Evolutionary conservation across 2,888 invertebrate genomes (phyloP).

Genomic region (Aspidapion aeneum): DNA sequence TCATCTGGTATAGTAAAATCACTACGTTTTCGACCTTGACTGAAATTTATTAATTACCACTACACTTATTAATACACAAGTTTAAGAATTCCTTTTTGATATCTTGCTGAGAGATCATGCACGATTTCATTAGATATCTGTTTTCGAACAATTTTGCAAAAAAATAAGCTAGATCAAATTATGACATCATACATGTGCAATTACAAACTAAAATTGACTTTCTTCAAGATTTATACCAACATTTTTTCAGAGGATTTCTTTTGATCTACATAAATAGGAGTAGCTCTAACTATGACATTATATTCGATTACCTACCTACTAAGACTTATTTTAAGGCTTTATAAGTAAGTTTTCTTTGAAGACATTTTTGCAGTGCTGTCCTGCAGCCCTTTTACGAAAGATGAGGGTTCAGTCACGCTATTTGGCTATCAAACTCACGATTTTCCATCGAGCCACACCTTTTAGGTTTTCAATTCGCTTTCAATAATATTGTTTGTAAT

Average conservation of each 20-base stretch:
- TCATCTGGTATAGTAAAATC: conserved; percentile 19
- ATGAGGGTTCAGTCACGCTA: conserved; percentile 30
- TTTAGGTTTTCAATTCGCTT: conserved; percentile 18
- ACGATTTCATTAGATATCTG: not conserved
- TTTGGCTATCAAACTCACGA: conserved; percentile 33
- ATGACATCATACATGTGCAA: not conserved
- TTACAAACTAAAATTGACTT: no score
- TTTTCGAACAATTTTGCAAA: not conserved
- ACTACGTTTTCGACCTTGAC: conserved; percentile 35
- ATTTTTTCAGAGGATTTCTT: no score
- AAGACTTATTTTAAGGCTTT: no score
- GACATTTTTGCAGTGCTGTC: conserved; percentile 20
- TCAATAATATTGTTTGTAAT: conserved; percentile 11
- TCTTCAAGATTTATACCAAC: no score
- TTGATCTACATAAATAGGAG: no score
- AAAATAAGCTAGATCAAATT: not conserved
- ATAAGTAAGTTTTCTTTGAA: not conserved
- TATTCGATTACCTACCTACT: no score
- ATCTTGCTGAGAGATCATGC: not conserved
- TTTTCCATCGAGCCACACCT: conserved; percentile 28
- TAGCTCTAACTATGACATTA: no score
- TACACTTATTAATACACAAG: conserved; percentile 32
- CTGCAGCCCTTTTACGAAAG: conserved; percentile 17
- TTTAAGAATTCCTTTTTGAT: conserved; percentile 23
- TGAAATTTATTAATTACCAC: conserved; percentile 36